Conservation (phyloP, 2,113 vertebrate genomes). For the Mugil cephalus region DNA sequence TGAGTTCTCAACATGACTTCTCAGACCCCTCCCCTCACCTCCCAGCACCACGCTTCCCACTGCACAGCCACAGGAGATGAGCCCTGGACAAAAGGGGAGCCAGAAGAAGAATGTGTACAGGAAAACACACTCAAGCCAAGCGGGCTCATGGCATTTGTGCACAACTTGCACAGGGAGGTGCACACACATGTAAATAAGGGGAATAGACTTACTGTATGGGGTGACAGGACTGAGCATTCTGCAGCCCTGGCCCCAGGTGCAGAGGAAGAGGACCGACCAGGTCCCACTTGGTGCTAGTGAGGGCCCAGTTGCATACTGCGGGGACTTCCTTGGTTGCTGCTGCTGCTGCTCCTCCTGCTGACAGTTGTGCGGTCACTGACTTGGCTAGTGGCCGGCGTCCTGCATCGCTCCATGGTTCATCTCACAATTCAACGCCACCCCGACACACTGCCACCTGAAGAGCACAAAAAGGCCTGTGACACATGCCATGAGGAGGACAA, state of each 20-base stretch:
- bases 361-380: conserved; percentile 28
- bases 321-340: conserved; percentile 41
- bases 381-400: conserved; percentile 59
- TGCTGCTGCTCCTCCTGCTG: conserved; percentile 56
- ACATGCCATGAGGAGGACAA: too few relatives aligned
- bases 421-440: conserved; percentile 56
- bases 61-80: conserved; percentile 59
- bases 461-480: conserved; percentile 36
- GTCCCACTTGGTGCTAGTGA: conserved; percentile 72
- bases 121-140: conserved; percentile 38
- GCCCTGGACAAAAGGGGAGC: conserved; percentile 58
- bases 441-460: conserved; percentile 63
- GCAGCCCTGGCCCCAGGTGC: conserved; percentile 74
- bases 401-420: conserved; percentile 73
- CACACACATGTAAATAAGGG: neutral
- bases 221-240: conserved; percentile 84
- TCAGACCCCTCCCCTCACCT: conserved; percentile 24
- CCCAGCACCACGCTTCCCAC: conserved; percentile 28
- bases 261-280: conserved; percentile 57
- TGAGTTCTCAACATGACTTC: conserved; percentile 65
- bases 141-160: neutral
- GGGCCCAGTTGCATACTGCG: conserved; percentile 69
- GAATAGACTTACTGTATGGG: conserved; percentile 80
- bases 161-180: neutral
- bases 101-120: conserved; percentile 35